phyloP scores from a whole-genome alignment of 2,113 vertebrate genomes.

The Laterallus jamaicensis region DNA sequence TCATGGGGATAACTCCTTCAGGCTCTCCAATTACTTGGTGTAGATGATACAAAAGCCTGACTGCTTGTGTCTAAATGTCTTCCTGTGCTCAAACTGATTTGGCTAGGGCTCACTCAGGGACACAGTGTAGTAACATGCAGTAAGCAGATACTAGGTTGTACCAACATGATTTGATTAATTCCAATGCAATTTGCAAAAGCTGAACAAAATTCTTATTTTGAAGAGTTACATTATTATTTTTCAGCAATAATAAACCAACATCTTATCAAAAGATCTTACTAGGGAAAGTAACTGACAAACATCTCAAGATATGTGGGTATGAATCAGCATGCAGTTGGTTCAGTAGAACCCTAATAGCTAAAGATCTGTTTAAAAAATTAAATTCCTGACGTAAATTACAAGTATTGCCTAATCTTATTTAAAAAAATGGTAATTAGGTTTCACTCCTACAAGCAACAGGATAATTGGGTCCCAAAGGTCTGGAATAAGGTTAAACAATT shows the following conservation, averaged over 20 bases:
- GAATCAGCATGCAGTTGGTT: neutral
- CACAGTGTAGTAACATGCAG: neutral
- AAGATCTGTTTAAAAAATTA: constrained; percentile 26
- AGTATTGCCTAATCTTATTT: neutral
- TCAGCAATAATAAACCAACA: neutral
- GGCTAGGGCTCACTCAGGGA: neutral
- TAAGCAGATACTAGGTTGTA: neutral
- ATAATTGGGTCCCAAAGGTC: constrained; percentile 59
- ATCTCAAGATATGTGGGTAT: neutral
- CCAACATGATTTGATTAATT: neutral
- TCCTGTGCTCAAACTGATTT: neutral
- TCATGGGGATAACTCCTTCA: neutral
- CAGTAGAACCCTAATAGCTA: neutral
- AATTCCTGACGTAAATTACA: constrained; percentile 2
- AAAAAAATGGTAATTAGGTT: constrained; percentile 1
- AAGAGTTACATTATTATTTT: no score
- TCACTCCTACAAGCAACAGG: neutral
- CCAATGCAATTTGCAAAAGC: neutral
- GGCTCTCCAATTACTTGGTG: neutral
- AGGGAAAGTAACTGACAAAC: neutral
- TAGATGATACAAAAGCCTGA: neutral
- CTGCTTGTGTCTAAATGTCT: neutral
- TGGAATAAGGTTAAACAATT: constrained; percentile 57
- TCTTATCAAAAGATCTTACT: neutral
- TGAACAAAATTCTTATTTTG: neutral